Evolutionary conservation across 2,113 vertebrate species (phyloP), one percentile per base, ranked within the genome.

Genomic region (Lophotis ruficrista): DNA sequence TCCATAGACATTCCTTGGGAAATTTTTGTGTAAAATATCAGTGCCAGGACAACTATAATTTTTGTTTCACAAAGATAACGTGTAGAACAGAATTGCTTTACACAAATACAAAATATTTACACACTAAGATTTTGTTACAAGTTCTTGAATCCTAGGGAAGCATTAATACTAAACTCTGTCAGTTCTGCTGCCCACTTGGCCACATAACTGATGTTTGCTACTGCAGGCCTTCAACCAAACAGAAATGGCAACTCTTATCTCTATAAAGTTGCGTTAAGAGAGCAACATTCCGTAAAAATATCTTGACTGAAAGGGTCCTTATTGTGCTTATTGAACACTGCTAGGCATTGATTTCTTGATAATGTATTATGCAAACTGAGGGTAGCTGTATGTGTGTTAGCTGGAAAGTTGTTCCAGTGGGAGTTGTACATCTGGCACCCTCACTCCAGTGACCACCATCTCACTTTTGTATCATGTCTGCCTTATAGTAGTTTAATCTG

Each of bases 321-420:
- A 41, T 92, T 60, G 2, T 94, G 83, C 79, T 93, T 94, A 31
- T 43, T 71, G 84, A 95, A 58, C 77, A 66, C 54, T 83, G 27
- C 47, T 69, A 92, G 88, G 69, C 86, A 83, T 91, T 95, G 95
- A 96, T 96, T 97, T 93, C 93, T 76, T 81, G 58, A 28, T 60
- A 37, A 92, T 73, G 14, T 93, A 54, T 93, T 96, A 84, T 65
- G 62, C 83, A 75, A 73, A 53, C 51, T 19, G 60, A 83, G 35
- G 41, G 56, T 25, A 12, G 76, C 79, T 95, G 70, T 10, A 0
- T 78, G 47, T 20, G 5, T 73, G 33, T 91, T 92, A 77, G 78
- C 93, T 93, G 86, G 77, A 37, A 61, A 4, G 89, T 96, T 91
- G 80, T 82, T 90, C 64, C 90, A 91, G 15, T 37, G 82, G 62